These are phyloP conservation scores for Hypercompe scribonia DNA, from an alignment of 2,888 invertebrate genomes.

Conservation along the genomic window DNA sequence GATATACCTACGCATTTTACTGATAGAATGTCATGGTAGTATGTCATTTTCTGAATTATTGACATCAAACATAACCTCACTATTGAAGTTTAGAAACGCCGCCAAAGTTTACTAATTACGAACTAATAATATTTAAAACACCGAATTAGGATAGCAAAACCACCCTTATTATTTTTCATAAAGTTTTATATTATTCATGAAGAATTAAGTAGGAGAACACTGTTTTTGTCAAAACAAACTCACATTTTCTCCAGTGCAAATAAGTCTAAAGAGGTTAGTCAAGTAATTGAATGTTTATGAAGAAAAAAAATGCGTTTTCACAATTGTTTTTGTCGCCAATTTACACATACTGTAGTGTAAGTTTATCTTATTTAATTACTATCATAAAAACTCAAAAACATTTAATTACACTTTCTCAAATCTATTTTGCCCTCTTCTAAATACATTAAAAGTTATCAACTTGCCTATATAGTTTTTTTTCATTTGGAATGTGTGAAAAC, in stretches of 20 bases:
- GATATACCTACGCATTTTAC: slow-evolving; percentile 10
- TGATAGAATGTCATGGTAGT: slow-evolving; percentile 22
- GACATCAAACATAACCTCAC: slow-evolving; percentile 49
- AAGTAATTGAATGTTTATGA: background rate
- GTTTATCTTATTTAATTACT: background rate
- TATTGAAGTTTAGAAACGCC: slow-evolving; percentile 30
- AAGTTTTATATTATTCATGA: background rate
- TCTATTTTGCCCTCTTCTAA: background rate
- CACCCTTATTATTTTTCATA: background rate
- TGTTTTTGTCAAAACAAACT: background rate
- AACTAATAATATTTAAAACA: background rate
- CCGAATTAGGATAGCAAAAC: background rate
- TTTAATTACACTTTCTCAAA: background rate
- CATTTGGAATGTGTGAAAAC: background rate
- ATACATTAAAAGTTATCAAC: background rate
- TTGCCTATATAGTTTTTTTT: background rate
- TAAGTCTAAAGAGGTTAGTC: slow-evolving; percentile 7
- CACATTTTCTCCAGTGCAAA: background rate
- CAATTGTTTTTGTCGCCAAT: background rate
- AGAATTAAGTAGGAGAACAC: too few species aligned
- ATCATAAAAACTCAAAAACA: background rate
- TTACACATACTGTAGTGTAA: background rate
- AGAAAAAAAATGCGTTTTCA: background rate
- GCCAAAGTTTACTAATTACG: slow-evolving; percentile 26
- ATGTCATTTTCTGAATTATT: slow-evolving; percentile 42